Evolutionary conservation across 2,888 invertebrate genomes (phyloP).

Genomic region (Orthosia gothica): DNA sequence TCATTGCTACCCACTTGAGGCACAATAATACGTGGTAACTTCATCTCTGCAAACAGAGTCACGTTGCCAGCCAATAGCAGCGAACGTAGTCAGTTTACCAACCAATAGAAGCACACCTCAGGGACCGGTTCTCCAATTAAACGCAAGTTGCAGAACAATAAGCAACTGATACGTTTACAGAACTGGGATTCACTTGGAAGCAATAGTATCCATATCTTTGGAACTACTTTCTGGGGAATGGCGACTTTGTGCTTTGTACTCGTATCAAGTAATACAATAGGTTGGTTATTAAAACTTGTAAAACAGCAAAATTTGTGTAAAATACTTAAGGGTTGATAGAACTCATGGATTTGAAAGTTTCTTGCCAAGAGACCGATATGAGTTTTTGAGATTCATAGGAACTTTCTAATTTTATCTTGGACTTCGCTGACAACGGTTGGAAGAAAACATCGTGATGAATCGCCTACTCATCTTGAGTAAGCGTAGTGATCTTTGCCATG

Average conservation of each 20-base stretch:
- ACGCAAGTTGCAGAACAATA: conserved; percentile 52
- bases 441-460: too few species aligned
- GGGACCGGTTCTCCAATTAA: conserved; percentile 54
- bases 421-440: too few species aligned
- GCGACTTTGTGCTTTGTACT: neutral
- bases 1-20: conserved; percentile 1
- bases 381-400: too few species aligned
- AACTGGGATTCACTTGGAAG: conserved; percentile 36
- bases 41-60: conserved; percentile 18
- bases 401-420: too few species aligned
- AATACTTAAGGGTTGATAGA: neutral
- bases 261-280: neutral
- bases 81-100: conserved; percentile 19
- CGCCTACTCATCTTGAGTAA: too few species aligned
- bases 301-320: too few species aligned
- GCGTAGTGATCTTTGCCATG: too few species aligned
- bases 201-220: conserved; percentile 12
- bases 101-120: conserved; percentile 28
- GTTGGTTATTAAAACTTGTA: neutral
- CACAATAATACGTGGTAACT: conserved; percentile 29
- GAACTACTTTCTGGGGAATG: conserved; percentile 27
- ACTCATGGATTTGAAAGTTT: neutral
- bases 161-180: conserved; percentile 48
- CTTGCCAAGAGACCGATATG: too few species aligned
- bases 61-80: conserved; percentile 28